Evolutionary conservation across 2,888 invertebrate genomes (phyloP), one percentile per base, ranked within the genome.

Genomic region (Eupithecia dodoneata): DNA sequence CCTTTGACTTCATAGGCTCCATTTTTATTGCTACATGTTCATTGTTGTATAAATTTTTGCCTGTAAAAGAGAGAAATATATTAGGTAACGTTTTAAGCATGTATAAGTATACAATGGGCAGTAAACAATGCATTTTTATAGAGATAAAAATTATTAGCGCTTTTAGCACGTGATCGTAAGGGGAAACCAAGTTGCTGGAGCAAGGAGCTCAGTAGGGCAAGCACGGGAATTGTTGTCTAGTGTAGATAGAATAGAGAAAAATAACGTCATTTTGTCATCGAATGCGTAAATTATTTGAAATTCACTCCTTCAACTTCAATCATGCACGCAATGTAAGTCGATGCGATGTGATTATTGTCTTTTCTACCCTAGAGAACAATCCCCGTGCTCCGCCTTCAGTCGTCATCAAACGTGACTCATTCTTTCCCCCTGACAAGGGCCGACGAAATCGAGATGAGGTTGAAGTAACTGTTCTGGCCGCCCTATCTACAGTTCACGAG

Each of bases 11-110:
- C 99, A 99, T 99, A 89, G 99, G 99, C 97, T 99, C 99, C 98
- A 99, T 97, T 96, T 99, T 99, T 95, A 99, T 99, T 94, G 99
- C 99, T 95, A 99, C 99, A 96, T 99, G 99, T 96, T 99, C 99
- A 97, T 99, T 99, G 97, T 99, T 99, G 97, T 99, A 99, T 91
- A 99, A 97, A 96, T 99, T 99, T 97, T 99, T 99, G 87, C 99
- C 99, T 98, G 97, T 74, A 97, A 75, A 97, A 90, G 94, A 91
- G 94, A 76, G 49, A 76, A n/a, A 81, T 65, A 75, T n/a, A 67
- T 75, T 73, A 49, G 72, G 30, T 42, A 76, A 9, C 10, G 63
- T 30, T 30, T 10, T 18, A 59, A 18, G 18, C 4, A 59, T 59
- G 18, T 18, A 9, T 18, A 63, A 63, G 30, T 10, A 30, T 30